These are phyloP conservation scores for Ispidina lecontei DNA, from an alignment of 2,797 vertebrate species.

Conservation along the genomic window DNA sequence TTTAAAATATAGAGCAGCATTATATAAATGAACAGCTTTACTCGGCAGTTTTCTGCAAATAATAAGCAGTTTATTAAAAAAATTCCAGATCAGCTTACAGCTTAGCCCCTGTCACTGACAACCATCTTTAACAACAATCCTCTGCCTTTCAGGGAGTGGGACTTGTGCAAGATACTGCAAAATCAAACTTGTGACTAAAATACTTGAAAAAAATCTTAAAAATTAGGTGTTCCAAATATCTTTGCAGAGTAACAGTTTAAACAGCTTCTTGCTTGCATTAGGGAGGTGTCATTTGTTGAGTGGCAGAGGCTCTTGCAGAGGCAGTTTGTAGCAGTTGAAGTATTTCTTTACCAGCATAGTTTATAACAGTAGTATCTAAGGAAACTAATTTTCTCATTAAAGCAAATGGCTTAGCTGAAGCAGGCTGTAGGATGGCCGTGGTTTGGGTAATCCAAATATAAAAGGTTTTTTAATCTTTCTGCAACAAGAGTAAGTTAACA, in stretches of 20 bases:
- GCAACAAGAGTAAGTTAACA: neutral
- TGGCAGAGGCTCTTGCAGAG: neutral
- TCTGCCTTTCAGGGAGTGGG: constrained; percentile 36
- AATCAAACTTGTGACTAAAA: neutral
- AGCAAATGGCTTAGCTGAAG: neutral
- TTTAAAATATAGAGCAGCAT: constrained; percentile 13
- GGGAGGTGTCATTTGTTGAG: neutral
- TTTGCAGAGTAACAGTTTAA: neutral
- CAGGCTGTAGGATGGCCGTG: neutral
- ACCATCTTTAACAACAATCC: constrained; percentile 74
- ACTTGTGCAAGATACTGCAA: neutral
- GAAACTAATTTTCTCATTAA: neutral
- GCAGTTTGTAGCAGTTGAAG: neutral
- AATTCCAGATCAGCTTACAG: constrained; percentile 89
- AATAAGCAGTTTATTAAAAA: constrained; percentile 88
- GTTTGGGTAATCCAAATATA: neutral
- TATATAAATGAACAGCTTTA: constrained; percentile 33
- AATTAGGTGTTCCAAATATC: neutral
- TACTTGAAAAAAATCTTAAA: neutral
- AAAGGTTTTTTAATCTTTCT: neutral
- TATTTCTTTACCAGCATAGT: neutral
- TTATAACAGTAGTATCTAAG: neutral
- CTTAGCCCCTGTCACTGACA: constrained; percentile 68
- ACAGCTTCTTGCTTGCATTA: neutral
- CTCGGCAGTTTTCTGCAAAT: constrained; percentile 78